phyloP scores from a whole-genome alignment of 2,888 invertebrate genomes.

The Tenodera sinensis region DNA sequence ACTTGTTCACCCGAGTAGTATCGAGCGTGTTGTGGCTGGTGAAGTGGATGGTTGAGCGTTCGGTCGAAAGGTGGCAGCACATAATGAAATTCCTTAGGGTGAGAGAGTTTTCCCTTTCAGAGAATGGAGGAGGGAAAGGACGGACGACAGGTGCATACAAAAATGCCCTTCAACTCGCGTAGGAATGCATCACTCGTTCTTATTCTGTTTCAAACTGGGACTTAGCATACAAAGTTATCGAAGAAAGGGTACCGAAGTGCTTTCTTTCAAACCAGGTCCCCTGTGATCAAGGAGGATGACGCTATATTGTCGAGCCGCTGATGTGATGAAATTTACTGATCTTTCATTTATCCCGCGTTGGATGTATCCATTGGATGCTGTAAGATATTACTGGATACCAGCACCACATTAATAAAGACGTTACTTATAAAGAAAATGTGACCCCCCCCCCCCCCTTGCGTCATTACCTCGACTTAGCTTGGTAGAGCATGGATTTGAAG shows the following conservation, averaged over 20 bases:
- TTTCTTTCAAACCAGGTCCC: background rate
- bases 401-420: no score
- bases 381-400: no score
- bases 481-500: no score
- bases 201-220: background rate
- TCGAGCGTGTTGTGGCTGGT: background rate
- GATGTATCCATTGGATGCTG: no score
- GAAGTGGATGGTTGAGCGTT: background rate
- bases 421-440: no score
- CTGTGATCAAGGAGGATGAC: no score
- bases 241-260: background rate
- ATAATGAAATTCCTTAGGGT: background rate
- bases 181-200: background rate
- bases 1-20: background rate
- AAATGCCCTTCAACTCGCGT: background rate
- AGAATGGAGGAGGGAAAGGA: background rate
- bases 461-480: no score
- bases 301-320: no score
- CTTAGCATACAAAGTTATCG: background rate
- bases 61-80: background rate
- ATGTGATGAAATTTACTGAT: no score
- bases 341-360: no score
- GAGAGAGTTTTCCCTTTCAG: background rate
- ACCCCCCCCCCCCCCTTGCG: no score
- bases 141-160: background rate